Base-by-base conservation (phyloP, 2,113 vertebrate genomes). In the Pandion haliaetus region DNA sequence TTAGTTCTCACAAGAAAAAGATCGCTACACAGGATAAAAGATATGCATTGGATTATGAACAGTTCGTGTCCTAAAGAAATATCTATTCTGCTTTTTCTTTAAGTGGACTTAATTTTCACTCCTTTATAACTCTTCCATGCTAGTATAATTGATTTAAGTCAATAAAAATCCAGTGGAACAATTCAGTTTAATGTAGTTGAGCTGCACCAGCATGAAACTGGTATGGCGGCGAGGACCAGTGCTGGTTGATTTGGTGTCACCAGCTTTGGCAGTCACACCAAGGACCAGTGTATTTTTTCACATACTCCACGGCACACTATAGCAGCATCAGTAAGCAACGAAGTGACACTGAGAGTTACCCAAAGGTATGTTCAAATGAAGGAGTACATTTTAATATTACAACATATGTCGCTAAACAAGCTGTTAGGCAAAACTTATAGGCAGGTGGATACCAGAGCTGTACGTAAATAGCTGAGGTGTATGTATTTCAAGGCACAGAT, bases 21-120 rank as follows among this genome's bases (percentile, higher is more conserved):
- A 96, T 95, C 89, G 77, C 95, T 94, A 92, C 54, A 42, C 10
- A 26, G n/a, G 45, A 88, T 93, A 80, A 78, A 95, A 95, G 34
- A 29, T 65, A 79, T 69, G 66, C 61, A 72, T 54, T 49, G 34
- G 77, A 94, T 96, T 94, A 94, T 50, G 62, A 93, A 44, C 26
- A 70, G 57, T 91, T 93, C 38, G 24, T 47, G 17, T 87, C 67
- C 82, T 83, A 23, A 89, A 97, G 79, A 93, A 94, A 71, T 70
- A 88, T 9, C 70, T 80, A 14, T 54, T 85, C 38, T 66, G 58
- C 10, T 73, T 76, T 89, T 95, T 58, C 44, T 88, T 90, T 69
- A 74, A 90, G 59, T 63, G 59, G 76, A 29, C 79, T 95, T 62
- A 32, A 86, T 94, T 93, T 95, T 84, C 26, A 55, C 54, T 91